Conservation (phyloP, 1,140 invertebrate genomes). For the Cotesia vestalis region DNA sequence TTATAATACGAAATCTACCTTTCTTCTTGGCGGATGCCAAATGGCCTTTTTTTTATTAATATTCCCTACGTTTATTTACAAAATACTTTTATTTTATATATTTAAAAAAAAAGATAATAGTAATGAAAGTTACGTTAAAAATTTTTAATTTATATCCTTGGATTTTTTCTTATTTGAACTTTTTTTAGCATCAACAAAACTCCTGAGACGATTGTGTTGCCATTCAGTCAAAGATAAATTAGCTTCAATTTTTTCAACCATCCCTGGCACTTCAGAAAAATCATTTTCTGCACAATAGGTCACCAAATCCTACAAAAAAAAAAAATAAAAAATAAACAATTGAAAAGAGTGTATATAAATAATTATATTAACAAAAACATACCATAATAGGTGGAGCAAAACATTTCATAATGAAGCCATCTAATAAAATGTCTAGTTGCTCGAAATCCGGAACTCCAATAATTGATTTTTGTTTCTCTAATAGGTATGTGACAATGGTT, state of each 20-base stretch:
- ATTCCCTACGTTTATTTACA: constrained; percentile 15
- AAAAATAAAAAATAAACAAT: constrained; percentile 5
- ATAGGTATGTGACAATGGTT: constrained; percentile 41
- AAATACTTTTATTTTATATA: neutral
- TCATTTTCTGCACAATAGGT: constrained; percentile 21
- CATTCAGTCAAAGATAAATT: constrained; percentile 23
- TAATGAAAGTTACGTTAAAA: too few species aligned
- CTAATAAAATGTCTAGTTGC: constrained; percentile 44
- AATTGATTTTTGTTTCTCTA: constrained; percentile 30
- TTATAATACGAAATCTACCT: too few species aligned
- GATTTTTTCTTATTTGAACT: neutral
- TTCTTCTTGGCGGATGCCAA: too few species aligned
- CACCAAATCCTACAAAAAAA: constrained; percentile 24
- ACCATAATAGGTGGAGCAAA: constrained; percentile 47
- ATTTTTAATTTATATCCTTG: constrained; percentile 9
- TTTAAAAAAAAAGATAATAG: neutral
- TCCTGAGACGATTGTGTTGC: constrained; percentile 11
- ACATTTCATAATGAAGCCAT: constrained; percentile 41
- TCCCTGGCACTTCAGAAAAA: constrained; percentile 1
- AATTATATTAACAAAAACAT: constrained; percentile 34
- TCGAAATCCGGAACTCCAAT: constrained; percentile 32
- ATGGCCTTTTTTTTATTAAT: neutral
- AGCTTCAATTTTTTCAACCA: constrained; percentile 8
- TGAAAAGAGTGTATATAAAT: neutral
- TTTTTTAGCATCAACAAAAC: constrained; percentile 8